Conservation (phyloP, 2,797 vertebrate genomes). For the Halcyon smyrnensis region DNA sequence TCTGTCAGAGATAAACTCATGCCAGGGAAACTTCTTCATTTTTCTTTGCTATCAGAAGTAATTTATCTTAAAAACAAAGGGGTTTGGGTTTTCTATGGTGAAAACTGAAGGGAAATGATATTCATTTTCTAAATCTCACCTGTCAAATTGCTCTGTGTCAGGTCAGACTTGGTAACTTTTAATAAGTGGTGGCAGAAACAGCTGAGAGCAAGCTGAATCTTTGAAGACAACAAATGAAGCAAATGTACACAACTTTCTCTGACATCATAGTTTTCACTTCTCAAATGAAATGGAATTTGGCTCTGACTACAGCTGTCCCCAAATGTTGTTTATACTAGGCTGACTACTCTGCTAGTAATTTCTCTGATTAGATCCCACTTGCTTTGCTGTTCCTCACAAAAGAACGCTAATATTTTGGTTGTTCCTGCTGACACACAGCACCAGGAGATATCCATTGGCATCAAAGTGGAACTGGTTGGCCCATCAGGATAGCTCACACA, state of each 20-base stretch:
- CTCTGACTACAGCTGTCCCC: not conserved
- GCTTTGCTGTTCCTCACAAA: not conserved
- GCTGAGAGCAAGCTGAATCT: not conserved
- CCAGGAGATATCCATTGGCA: not conserved
- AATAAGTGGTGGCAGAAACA: not conserved
- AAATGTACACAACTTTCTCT: not conserved
- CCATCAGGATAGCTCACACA: accelerated
- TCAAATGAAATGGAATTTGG: not conserved
- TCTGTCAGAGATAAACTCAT: not conserved
- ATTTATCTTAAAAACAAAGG: not conserved
- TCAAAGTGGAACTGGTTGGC: not conserved
- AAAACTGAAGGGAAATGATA: not conserved
- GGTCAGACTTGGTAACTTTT: not conserved
- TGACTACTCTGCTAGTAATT: not conserved
- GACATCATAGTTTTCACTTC: not conserved
- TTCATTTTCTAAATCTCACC: not conserved
- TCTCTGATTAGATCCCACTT: not conserved
- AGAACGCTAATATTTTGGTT: not conserved
- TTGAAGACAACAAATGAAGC: not conserved
- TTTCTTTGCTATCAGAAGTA: not conserved
- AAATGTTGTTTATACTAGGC: not conserved
- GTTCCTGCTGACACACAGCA: not conserved
- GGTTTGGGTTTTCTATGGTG: not conserved
- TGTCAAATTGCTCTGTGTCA: not conserved
- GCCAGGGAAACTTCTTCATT: not conserved